Evolutionary conservation across 2,113 vertebrate genomes (phyloP).

Genomic region (Paramormyrops kingsleyae): DNA sequence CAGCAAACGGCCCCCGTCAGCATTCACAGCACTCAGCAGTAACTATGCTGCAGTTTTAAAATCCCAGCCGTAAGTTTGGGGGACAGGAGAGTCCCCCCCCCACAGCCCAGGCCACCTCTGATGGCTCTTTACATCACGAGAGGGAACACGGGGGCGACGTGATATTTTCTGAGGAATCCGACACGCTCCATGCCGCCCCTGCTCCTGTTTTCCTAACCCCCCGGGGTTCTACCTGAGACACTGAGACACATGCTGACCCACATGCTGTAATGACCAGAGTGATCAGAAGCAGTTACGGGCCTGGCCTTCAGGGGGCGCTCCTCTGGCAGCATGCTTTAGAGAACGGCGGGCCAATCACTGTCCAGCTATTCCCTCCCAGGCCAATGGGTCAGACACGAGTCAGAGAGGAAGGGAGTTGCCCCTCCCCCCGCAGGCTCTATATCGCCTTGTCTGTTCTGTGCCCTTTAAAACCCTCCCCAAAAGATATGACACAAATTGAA

Average conservation of each 20-base stretch:
- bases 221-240: slow-evolving; percentile 5
- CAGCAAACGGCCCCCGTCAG: background rate
- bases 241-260: too few species aligned
- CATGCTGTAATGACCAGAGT: background rate
- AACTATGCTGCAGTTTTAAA: background rate
- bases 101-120: background rate
- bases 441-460: background rate
- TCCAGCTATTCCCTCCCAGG: background rate
- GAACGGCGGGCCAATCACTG: too few species aligned
- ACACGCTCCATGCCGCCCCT: slow-evolving; percentile 30
- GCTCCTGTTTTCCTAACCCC: slow-evolving; percentile 36
- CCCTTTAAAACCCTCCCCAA: background rate
- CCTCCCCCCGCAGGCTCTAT: background rate
- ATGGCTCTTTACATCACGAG: slow-evolving; percentile 16
- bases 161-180: slow-evolving; percentile 39
- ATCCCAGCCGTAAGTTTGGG: background rate
- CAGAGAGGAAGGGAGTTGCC: background rate
- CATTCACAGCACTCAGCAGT: background rate
- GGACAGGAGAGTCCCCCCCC: background rate
- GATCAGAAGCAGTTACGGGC: background rate
- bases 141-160: slow-evolving; percentile 24
- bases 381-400: background rate
- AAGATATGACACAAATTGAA: background rate
- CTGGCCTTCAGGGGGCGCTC: background rate
- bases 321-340: background rate